Evolutionary conservation across 2,888 invertebrate genomes (phyloP).

Genomic region (Phymatocera aterrima): DNA sequence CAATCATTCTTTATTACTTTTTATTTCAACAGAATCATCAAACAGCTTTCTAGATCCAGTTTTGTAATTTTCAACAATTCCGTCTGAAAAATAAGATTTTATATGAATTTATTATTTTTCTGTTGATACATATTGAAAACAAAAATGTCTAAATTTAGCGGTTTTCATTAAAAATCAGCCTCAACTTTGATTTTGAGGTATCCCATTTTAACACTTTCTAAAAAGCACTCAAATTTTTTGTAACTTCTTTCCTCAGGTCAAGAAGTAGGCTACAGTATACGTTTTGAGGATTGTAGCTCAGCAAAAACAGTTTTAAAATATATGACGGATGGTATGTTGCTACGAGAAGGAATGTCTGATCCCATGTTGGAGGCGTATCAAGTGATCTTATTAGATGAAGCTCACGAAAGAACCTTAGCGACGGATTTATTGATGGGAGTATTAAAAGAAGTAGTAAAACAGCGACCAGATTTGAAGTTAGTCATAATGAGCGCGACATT

Average conservation of each 20-base stretch:
- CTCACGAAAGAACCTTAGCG: constrained; percentile 98
- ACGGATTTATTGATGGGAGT: constrained; percentile 99
- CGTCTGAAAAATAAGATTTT: too few species aligned
- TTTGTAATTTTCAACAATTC: too few species aligned
- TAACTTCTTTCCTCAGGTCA: constrained; percentile 76
- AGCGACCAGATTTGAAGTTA: constrained; percentile 94
- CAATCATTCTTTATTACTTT: too few species aligned
- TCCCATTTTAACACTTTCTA: neutral
- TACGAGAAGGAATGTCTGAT: constrained; percentile 99
- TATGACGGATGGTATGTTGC: constrained; percentile 99
- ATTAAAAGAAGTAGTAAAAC: constrained; percentile 96
- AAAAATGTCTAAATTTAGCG: too few species aligned
- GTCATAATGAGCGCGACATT: constrained; percentile 99
- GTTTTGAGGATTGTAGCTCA: constrained; percentile 99
- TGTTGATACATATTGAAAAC: too few species aligned
- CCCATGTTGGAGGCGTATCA: constrained; percentile 98
- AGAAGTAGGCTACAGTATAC: constrained; percentile 97
- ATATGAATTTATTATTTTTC: too few species aligned
- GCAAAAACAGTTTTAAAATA: constrained; percentile 96
- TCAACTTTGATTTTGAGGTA: too few species aligned
- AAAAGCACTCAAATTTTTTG: neutral
- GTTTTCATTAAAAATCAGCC: too few species aligned
- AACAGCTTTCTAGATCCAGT: too few species aligned
- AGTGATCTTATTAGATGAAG: constrained; percentile 97
- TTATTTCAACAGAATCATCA: too few species aligned